These are phyloP conservation scores for Drosophila dives DNA, from an alignment of 2,888 invertebrate genomes.

Conservation along the genomic window DNA sequence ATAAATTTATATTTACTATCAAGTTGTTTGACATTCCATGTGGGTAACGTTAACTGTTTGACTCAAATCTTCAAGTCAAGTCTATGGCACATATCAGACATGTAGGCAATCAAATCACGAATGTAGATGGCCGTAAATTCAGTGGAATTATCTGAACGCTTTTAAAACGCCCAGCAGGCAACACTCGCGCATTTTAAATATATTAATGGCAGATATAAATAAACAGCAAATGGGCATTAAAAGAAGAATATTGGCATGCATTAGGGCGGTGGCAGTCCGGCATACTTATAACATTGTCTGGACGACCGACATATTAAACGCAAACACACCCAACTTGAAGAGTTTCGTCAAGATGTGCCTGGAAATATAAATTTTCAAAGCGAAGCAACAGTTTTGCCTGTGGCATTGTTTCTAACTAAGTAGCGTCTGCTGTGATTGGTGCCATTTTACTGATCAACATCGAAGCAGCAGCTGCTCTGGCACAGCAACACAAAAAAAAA, in stretches of 20 bases:
- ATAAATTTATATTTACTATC: not conserved
- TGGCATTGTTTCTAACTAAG: conserved; percentile 42
- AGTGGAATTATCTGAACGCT: conserved; percentile 65
- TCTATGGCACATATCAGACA: conserved; percentile 15
- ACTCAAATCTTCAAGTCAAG: not conserved
- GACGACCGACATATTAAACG: not conserved
- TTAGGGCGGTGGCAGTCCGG: conserved; percentile 6
- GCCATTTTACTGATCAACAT: conserved; percentile 59
- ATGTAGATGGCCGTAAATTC: conserved; percentile 47
- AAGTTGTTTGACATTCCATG: conserved; percentile 10
- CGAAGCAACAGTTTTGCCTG: conserved; percentile 25
- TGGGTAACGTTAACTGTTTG: conserved; percentile 9
- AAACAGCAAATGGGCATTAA: conserved; percentile 14
- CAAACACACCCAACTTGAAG: conserved; percentile 43
- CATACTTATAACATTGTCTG: conserved; percentile 1
- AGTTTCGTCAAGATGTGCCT: conserved; percentile 11
- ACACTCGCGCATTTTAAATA: conserved; percentile 49
- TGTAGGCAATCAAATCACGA: conserved; percentile 32
- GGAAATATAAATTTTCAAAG: conserved; percentile 20
- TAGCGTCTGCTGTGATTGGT: conserved; percentile 62
- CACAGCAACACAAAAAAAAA: conserved; percentile 32
- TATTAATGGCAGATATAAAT: conserved; percentile 16
- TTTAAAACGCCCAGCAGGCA: conserved; percentile 62
- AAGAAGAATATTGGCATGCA: conserved; percentile 35
- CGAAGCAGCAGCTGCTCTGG: conserved; percentile 49